Evolutionary conservation across 2,888 invertebrate species (phyloP), one percentile per base, ranked within the genome.

Genomic region (Alsophila aescularia): DNA sequence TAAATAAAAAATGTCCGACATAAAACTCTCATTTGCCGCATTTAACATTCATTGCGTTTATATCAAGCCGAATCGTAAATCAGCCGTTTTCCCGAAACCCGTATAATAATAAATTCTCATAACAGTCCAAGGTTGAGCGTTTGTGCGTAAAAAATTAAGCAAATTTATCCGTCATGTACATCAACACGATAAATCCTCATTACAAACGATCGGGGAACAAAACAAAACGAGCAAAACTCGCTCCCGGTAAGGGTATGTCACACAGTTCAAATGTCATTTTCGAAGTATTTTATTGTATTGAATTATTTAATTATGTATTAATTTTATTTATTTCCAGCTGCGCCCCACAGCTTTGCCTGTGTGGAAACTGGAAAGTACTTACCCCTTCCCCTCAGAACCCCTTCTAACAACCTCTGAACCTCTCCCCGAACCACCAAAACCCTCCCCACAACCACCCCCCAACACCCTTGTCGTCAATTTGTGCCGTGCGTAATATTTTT

Each of bases 181-280:
- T 60, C 51, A 52, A 60, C 43, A 52, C 63, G 52, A 73, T 79
- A 80, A 81, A 79, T 77, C 63, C 67, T 67, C 72, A 75, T 77
- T 76, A 81, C 68, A 68, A 73, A 72, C 67, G 72, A 70, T 70
- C 64, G 62, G 51, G 58, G 57, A 53, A 65, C 69, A 64, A 62
- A 78, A 78, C 77, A 79, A 78, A 79, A 70, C 63, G 69, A 62
- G 56, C 61, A 59, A 62, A 69, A 60, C 63, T 62, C 66, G 72
- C 24, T n/a, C 12, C 24, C 56, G 62, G 64, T 16, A 29, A 45
- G 13, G 18, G 37, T 13, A 14, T 13, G 10, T 10, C 14, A 16
- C 8, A 16, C 7, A 24, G 24, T 24, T 24, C 7, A 24, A 24
- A 24, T 24, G 8, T 7, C 24, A 24, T 8, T 24, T 24, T 8